Conservation (phyloP, 1,140 invertebrate genomes). For the Scaptomyza hsui region DNA sequence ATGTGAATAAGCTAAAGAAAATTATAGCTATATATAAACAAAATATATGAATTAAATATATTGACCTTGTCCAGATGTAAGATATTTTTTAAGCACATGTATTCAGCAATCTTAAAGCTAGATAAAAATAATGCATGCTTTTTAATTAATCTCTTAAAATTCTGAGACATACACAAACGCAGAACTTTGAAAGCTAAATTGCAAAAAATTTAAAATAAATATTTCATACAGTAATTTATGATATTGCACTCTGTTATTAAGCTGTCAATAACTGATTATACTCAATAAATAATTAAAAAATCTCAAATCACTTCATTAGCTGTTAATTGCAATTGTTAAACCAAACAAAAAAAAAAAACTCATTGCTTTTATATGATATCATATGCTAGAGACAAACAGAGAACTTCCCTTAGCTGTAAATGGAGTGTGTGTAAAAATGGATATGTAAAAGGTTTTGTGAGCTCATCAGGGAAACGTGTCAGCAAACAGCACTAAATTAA, state of each 20-base stretch:
- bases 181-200: no score
- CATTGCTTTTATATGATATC: slow-evolving; percentile 50
- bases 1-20: not conserved
- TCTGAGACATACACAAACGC: no score
- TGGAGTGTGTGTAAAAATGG: slow-evolving; percentile 10
- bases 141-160: not conserved
- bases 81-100: no score
- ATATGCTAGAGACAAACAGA: slow-evolving; percentile 10
- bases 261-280: not conserved
- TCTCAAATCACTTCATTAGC: slow-evolving; percentile 44
- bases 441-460: slow-evolving; percentile 46
- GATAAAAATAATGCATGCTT: not conserved
- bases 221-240: slow-evolving; percentile 6
- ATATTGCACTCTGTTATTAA: slow-evolving; percentile 22
- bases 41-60: not conserved
- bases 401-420: slow-evolving; percentile 46
- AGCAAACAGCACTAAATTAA: slow-evolving; percentile 25
- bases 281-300: slow-evolving; percentile 1
- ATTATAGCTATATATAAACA: not conserved
- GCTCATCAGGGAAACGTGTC: slow-evolving; percentile 56
- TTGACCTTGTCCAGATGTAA: no score
- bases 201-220: no score
- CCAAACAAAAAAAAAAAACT: slow-evolving; percentile 16
- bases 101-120: not conserved
- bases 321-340: slow-evolving; percentile 30